Percentiles rank a stretch among this genome's conserved stretches.
phyloP scores from a whole-genome alignment of 2,113 vertebrate species.

The Pongo pygmaeus region DNA sequence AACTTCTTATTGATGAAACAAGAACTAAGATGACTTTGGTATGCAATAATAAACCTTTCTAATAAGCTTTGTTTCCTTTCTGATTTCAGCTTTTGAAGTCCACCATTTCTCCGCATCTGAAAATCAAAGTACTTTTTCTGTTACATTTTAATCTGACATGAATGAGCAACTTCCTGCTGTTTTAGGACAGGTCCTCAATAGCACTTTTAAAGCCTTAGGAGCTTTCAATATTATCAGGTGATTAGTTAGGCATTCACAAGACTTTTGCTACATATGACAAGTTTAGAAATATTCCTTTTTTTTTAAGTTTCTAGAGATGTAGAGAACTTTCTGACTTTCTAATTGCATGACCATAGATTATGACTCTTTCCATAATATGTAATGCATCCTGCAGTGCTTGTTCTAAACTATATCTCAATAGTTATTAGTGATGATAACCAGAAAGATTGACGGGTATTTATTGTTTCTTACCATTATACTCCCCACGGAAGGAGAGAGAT shows the following conservation, averaged over 20 bases:
- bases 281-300: background rate
- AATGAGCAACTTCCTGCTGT: background rate
- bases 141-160: background rate
- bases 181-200: background rate
- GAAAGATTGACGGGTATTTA: background rate
- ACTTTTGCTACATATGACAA: background rate
- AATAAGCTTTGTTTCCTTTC: background rate
- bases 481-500: background rate
- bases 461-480: background rate
- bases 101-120: background rate
- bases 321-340: background rate
- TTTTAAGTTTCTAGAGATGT: background rate
- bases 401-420: background rate
- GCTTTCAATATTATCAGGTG: background rate
- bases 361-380: background rate
- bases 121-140: constrained; percentile 16
- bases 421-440: background rate
- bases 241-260: background rate
- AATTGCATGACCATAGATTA: background rate
- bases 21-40: background rate
- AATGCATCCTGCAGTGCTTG: background rate
- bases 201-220: background rate
- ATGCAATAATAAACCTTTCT: background rate
- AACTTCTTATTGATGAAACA: background rate
- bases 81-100: background rate